Conservation (phyloP, 1,140 invertebrate species). For the Monochamus saltuarius region DNA sequence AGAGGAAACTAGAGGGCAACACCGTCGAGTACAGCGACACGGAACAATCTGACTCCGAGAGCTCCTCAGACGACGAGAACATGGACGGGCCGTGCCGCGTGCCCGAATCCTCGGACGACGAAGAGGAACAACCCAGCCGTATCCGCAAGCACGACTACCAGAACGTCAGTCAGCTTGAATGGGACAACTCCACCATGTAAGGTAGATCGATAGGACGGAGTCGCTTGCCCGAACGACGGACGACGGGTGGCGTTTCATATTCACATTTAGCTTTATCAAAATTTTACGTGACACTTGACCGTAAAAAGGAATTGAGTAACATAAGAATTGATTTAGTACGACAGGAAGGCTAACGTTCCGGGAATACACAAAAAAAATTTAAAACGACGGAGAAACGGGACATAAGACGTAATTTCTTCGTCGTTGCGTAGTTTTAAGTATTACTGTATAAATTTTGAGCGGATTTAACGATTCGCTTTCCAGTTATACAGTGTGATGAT, state of each 20-base stretch:
- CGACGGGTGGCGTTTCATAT: neutral
- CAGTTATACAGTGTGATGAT: no score
- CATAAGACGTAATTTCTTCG: no score
- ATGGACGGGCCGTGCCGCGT: constrained; percentile 47
- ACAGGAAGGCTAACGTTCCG: no score
- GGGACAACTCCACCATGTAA: constrained; percentile 72
- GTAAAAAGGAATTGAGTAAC: neutral
- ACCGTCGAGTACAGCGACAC: constrained; percentile 54
- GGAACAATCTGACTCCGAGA: constrained; percentile 70
- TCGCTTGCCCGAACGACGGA: neutral
- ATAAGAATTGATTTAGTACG: no score
- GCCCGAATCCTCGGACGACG: constrained; percentile 64
- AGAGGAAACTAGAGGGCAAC: constrained; percentile 48
- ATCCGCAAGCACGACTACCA: constrained; percentile 62
- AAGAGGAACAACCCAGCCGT: constrained; percentile 60
- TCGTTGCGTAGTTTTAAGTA: no score
- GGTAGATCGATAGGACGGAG: neutral
- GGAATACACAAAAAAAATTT: no score
- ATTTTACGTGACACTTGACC: neutral
- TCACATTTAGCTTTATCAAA: neutral
- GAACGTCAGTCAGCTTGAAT: constrained; percentile 69
- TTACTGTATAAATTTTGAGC: no score
- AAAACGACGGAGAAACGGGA: no score
- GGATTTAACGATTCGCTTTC: no score
- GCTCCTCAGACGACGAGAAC: constrained; percentile 67